These are phyloP conservation scores for Anorthoa munda DNA, from an alignment of 2,888 invertebrate genomes.

Conservation along the genomic window DNA sequence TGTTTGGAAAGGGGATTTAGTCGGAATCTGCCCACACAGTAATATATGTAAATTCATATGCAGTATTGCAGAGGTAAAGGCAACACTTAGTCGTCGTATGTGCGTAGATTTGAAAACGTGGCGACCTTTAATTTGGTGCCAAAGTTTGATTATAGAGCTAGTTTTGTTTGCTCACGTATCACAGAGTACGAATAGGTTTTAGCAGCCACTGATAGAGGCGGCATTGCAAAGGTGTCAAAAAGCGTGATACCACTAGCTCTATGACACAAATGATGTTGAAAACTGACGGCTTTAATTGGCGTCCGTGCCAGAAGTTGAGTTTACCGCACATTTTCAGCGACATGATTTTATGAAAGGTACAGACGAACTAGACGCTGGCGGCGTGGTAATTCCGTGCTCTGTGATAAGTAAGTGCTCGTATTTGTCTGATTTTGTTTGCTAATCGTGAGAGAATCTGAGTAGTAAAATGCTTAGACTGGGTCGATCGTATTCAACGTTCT, in stretches of 20 bases:
- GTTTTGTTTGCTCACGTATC: too few species aligned
- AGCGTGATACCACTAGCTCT: too few species aligned
- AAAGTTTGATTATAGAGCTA: neutral
- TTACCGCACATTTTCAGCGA: neutral
- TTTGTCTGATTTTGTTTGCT: constrained; percentile 17
- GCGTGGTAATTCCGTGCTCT: neutral
- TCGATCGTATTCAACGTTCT: constrained; percentile 2
- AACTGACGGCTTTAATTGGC: neutral
- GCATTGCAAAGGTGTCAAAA: too few species aligned
- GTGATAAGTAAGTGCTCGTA: neutral
- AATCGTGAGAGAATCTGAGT: neutral
- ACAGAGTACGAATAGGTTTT: neutral
- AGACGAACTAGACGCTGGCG: too few species aligned
- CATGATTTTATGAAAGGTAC: too few species aligned
- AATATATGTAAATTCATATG: constrained; percentile 76
- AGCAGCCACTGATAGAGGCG: neutral
- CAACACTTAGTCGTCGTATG: constrained; percentile 59
- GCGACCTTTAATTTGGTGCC: constrained; percentile 29
- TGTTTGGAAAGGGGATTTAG: constrained; percentile 74
- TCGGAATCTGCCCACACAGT: constrained; percentile 62
- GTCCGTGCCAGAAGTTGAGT: neutral
- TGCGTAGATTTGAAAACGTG: constrained; percentile 52
- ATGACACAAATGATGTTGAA: too few species aligned
- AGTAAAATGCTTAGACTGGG: constrained; percentile 7
- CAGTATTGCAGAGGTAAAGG: constrained; percentile 70